Evolutionary conservation across 1,140 invertebrate species (phyloP), one percentile per base, ranked within the genome.

Genomic region (Achatina immaculata): DNA sequence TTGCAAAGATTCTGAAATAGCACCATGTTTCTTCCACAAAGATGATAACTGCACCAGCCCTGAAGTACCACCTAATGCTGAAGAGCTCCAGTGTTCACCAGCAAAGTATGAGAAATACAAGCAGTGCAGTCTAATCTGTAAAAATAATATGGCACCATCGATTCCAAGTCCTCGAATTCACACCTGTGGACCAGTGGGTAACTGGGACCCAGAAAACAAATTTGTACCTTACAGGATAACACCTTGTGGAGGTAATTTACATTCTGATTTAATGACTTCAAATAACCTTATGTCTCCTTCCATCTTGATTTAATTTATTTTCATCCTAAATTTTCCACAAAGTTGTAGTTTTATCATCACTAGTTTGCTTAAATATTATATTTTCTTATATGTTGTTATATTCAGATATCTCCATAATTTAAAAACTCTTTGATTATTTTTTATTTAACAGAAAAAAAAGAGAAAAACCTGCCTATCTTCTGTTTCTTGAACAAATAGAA

Each of bases 171-270:
- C 82, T 7, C 0, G n/a, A 0, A 43, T 83, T 9, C 68, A 83
- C 62, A 83, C 82, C 19, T 83, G 82, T 55, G 82, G 82, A 7
- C 78, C 78, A 14, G 68, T 78, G 1, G 82, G 82, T n/a, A 81
- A 73, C 79, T 83, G 82, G 82, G 82, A 83, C 28, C 82, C 82
- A 34, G 66, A 51, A 34, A 72, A 78, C 45, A 80, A 69, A 19
- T 83, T 75, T 69, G 21, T 58, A 21, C 73, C 78, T 43, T 83
- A 77, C 68, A 80, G 73, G 31, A 65, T 83, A 45, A 62, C 82
- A 42, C 82, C 78, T 31, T 83, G 82, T 81, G 82, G 82, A 45
- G 68, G 82, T 83, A 74, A 40, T 43, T 68, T 42, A 11, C n/a
- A n/a, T n/a, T n/a, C n/a, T n/a, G 51, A 55, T 55, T n/a, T n/a